Evolutionary conservation across 2,113 vertebrate genomes (phyloP), one percentile per base, ranked within the genome.

Genomic region (Platanista minor): DNA sequence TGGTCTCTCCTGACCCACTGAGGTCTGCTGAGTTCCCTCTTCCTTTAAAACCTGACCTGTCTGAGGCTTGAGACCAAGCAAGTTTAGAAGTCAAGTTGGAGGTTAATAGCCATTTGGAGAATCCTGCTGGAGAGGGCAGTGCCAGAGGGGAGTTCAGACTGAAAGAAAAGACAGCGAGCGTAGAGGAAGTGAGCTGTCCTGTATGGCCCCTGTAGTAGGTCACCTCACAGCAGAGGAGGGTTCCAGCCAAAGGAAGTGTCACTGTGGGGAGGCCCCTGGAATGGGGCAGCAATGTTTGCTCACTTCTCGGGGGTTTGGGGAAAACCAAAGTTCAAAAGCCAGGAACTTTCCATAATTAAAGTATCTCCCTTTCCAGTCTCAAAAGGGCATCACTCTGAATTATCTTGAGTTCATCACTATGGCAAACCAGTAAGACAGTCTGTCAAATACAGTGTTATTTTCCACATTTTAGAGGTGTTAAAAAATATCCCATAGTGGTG

Each of bases 201-300:
- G 1, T 8, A 6, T 74, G 3, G 2, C 3, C 15, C 17, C 46
- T 31, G 2, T 62, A 17, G 62, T 33, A 66, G 9, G 5, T 25
- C 1, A 12, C 1, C 8, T 41, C 6, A 31, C 2, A 39, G 31
- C 10, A 78, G 36, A 86, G 7, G 5, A 52, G 2, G 7, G 33
- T 41, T 83, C 6, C 7, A 46, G 25, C 2, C 5, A 3, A 72
- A 49, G 2, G 25, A 33, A 1, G 20, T 33, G 8, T 3, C 6
- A 23, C 41, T 67, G 66, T 9, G 18, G 9, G 3, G 21, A 90
- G 31, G 1, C 2, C n/a, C 11, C 59, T 81, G 25, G 3, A 64
- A 41, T 11, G 1, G 9, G 10, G 6, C 2, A 33, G 13, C 13
- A 64, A 33, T 21, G 4, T 83, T 86, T 92, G 3, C 14, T 66